Conservation (phyloP, 1,140 invertebrate species). For the Dufourea novaeangliae region DNA sequence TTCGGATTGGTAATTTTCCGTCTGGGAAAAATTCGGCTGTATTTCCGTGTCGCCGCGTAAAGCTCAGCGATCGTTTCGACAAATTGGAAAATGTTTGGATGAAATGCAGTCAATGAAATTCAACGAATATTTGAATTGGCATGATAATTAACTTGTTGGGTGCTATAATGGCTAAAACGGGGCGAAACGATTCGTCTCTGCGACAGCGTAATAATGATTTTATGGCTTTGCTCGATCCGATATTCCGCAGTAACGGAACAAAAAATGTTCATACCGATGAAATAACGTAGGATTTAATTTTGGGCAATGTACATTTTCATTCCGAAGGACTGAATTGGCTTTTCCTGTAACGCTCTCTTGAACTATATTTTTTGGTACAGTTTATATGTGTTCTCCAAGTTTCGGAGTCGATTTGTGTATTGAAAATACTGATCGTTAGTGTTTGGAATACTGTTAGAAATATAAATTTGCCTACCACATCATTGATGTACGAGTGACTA, state of each 20-base stretch:
- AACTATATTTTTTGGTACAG: no score
- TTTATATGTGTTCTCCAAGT: no score
- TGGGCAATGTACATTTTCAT: no score
- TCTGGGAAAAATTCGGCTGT: conserved; percentile 10
- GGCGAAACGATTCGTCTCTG: background rate
- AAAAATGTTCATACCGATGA: background rate
- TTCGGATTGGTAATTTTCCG: background rate
- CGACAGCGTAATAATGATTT: conserved; percentile 5
- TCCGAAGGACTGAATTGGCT: no score
- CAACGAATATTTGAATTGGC: conserved; percentile 66
- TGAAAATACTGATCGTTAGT: no score
- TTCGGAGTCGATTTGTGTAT: no score
- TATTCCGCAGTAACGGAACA: background rate
- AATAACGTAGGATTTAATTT: no score
- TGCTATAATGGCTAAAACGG: conserved; percentile 56
- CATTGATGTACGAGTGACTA: no score
- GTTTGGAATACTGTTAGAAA: no score
- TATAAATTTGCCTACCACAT: no score
- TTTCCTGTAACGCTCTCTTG: no score
- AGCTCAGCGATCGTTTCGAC: conserved; percentile 28
- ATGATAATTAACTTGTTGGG: conserved; percentile 64
- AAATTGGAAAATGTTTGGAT: conserved; percentile 46
- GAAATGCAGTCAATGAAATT: conserved; percentile 38
- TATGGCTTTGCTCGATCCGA: background rate
- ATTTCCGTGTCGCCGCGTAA: conserved; percentile 12